Base-by-base conservation (phyloP, 2,797 vertebrate genomes). In the Neosilurus mollespiculum region DNA sequence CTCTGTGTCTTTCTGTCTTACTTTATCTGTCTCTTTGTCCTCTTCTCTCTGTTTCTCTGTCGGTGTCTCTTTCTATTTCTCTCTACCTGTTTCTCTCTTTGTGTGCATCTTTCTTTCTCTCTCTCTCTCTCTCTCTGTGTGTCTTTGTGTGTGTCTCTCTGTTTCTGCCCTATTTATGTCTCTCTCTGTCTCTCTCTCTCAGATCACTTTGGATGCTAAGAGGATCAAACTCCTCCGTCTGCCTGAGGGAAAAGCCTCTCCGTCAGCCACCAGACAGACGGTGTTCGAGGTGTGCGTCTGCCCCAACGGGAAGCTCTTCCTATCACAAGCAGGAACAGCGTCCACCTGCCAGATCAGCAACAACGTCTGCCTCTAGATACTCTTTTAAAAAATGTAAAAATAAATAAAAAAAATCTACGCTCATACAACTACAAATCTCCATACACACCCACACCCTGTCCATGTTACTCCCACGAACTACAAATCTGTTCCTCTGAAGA, bases 291-390 rank as follows among this genome's bases (percentile, higher is more conserved):
- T 99, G 88, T 99, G 98, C 87, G 96, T 98, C 84, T 99, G 98
- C 81, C 94, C 97, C 93, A 99, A 97, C 0, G 98, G 98, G 87
- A 95, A 96, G 90, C 90, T 99, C 81, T 99, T 99, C 95, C 94
- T 99, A 90, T 98, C 98, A 58, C 96, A 96, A 94, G 97, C 98
- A 81, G 98, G 96, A 88, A 91, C 93, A 43, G 96, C 95, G 79
- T 98, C 98, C 85, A 99, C 98, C 91, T 99, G 98, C 94, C 97
- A 98, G 94, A 97, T 98, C 94, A 97, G 96, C 93, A 96, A 95
- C 92, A 98, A 93, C n/a, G 92, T 98, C 94, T 99, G 98, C 96
- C 96, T 98, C 92, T 99, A 96, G 94, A 88, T 61, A 61, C 70
- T 86, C 62, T 82, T 15, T 77, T 49, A 43, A 43, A 43, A 43